A percentile compares a stretch with the other conserved stretches of the same genome.
Evolutionary conservation across 2,797 vertebrate genomes (phyloP).

Genomic region (Pangasius mekongensis): DNA sequence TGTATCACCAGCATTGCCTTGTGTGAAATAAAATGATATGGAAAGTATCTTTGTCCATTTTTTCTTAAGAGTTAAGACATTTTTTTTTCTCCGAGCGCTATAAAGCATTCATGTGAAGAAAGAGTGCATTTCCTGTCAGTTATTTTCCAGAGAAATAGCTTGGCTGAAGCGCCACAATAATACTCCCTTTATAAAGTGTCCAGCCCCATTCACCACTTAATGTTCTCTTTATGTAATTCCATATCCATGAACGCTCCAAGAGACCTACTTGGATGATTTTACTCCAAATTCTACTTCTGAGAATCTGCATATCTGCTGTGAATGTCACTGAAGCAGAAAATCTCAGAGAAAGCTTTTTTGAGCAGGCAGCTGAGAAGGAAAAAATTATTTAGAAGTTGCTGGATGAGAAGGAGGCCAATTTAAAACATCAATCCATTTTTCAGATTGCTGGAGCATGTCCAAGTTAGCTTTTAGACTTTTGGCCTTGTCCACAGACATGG

Average conservation of each 20-base stretch:
- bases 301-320: slow-evolving; percentile 44
- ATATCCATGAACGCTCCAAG: slow-evolving; percentile 24
- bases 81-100: slow-evolving; percentile 25
- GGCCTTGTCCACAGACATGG: slow-evolving; percentile 8
- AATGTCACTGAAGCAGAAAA: slow-evolving; percentile 13
- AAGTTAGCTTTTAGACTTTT: slow-evolving; percentile 25
- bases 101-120: slow-evolving; percentile 66
- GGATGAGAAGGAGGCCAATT: neutral
- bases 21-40: neutral
- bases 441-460: slow-evolving; percentile 24
- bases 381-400: slow-evolving; percentile 9
- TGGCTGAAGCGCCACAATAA: slow-evolving; percentile 56
- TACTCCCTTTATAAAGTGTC: slow-evolving; percentile 41
- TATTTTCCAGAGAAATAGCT: slow-evolving; percentile 41
- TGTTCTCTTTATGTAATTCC: slow-evolving; percentile 39
- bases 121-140: slow-evolving; percentile 57
- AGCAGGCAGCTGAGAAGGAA: slow-evolving; percentile 37
- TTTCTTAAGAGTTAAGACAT: neutral
- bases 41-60: neutral
- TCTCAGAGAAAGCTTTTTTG: slow-evolving; percentile 43
- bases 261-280: slow-evolving; percentile 24
- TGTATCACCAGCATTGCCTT: neutral
- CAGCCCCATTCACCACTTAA: slow-evolving; percentile 43
- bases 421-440: slow-evolving; percentile 15
- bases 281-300: slow-evolving; percentile 40